These are phyloP conservation scores for Agriopis leucophaearia DNA, from an alignment of 2,888 invertebrate genomes.

Conservation along the genomic window DNA sequence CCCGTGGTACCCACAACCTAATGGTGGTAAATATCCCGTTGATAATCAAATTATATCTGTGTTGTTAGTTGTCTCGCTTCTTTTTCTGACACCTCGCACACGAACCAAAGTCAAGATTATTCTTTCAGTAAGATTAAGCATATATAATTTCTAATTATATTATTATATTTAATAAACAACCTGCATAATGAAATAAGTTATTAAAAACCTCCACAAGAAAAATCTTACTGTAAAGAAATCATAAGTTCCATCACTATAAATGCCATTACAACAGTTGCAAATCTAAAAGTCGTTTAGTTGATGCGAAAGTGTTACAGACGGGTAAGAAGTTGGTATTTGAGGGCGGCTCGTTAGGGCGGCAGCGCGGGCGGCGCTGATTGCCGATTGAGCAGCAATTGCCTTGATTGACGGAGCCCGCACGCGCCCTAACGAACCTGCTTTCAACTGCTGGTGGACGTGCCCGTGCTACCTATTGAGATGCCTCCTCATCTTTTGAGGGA, in stretches of 20 bases:
- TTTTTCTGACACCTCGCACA: too few species aligned
- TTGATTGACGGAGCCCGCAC: slow-evolving; percentile 84
- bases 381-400: slow-evolving; percentile 86
- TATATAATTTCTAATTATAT: background rate
- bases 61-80: too few species aligned
- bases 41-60: too few species aligned
- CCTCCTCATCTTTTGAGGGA: slow-evolving; percentile 30
- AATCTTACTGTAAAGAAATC: background rate
- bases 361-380: slow-evolving; percentile 76
- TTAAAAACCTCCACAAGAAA: slow-evolving; percentile 1
- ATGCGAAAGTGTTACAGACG: slow-evolving; percentile 64
- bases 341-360: slow-evolving; percentile 74
- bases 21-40: too few species aligned
- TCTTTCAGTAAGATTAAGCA: too few species aligned
- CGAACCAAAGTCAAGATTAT: too few species aligned
- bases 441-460: slow-evolving; percentile 76
- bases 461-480: slow-evolving; percentile 37
- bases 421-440: slow-evolving; percentile 83
- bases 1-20: too few species aligned
- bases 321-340: slow-evolving; percentile 78
- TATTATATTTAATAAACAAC: background rate
- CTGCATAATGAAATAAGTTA: background rate
- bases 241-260: slow-evolving; percentile 26
- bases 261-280: slow-evolving; percentile 50
- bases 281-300: slow-evolving; percentile 59